Percentiles rank a stretch among this genome's conserved stretches.
Evolutionary conservation across 2,113 vertebrate species (phyloP).

Genomic region (Candoia aspera): DNA sequence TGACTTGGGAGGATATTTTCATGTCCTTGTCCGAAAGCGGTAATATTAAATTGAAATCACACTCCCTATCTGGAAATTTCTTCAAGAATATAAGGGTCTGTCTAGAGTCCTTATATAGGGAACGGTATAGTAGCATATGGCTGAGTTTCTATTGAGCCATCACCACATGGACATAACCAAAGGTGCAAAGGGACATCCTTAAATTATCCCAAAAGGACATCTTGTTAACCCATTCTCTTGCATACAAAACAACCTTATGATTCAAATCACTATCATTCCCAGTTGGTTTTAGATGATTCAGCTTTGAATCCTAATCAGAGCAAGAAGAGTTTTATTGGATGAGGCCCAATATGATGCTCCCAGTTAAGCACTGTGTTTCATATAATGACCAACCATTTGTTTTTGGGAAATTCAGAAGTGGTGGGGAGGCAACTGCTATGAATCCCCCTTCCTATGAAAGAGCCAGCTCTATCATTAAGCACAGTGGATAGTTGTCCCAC

Average conservation of each 20-base stretch:
- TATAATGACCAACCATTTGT: not conserved
- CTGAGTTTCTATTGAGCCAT: too few species aligned
- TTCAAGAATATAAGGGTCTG: too few species aligned
- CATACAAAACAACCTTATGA: not conserved
- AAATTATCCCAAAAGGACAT: too few species aligned
- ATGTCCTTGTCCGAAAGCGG: too few species aligned
- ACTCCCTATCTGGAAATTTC: too few species aligned
- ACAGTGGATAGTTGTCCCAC: not conserved
- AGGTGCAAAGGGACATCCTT: too few species aligned
- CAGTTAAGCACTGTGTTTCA: not conserved
- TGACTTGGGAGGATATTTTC: too few species aligned
- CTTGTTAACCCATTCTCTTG: not conserved
- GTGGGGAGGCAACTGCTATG: not conserved
- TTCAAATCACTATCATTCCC: not conserved
- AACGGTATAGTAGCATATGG: too few species aligned
- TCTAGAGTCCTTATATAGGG: too few species aligned
- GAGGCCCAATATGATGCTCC: not conserved
- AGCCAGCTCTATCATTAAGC: not conserved
- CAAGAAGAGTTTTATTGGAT: not conserved
- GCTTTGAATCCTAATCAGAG: not conserved
- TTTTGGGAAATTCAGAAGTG: not conserved
- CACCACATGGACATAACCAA: too few species aligned
- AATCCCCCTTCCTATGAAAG: too few species aligned
- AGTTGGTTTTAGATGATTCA: not conserved
- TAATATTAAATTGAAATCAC: too few species aligned